Base-by-base conservation (phyloP, 2,113 vertebrate genomes). In the Mola mola region DNA sequence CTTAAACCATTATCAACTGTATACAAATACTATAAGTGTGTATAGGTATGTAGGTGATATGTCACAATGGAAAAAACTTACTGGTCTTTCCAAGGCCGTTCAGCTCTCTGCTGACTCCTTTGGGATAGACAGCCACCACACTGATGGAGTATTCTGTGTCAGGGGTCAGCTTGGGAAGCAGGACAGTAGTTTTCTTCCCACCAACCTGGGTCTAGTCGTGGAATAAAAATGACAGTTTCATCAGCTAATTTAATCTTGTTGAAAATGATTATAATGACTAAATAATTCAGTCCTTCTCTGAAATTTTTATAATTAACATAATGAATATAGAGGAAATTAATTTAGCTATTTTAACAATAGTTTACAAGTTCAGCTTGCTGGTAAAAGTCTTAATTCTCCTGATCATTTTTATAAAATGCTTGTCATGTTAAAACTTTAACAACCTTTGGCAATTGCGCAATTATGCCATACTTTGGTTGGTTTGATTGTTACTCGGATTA, bases 51-150 rank as follows among this genome's bases (percentile, higher is more conserved):
- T n/a, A n/a, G n/a, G n/a, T n/a, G n/a, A n/a, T n/a, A 10, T 24
- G 4, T 38, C 10, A 19, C 12, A 41, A 11, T 11, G 57, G 21
- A n/a, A 1, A 48, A 2, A 29, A 89, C 91, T 82, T 90, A 99
- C 97, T 96, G 26, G 97, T 99, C 87, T 93, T 98, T 89, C 97
- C 97, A 58, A 89, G 83, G 46, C 96, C 96, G 0, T 93, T 94
- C 80, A 98, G 94, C 6, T 94, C 90, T 17, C 85, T 83, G 8
- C 94, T 95, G 46, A 93, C 92, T 17, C 94, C 95, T 0, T 84
- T 93, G 0, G 90, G 78, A 0, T 98, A 98, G 10, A 93, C 10
- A 0, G 95, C 96, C 21, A 91, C 92, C 53, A 99, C 96, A 0
- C 86, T 92, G 74, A 99, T 95, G 6, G 85, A 60, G 61, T 99